A percentile compares a stretch with the other conserved stretches of the same genome.
Conservation (phyloP, 2,797 vertebrate genomes). For the Novumbra hubbsi region DNA sequence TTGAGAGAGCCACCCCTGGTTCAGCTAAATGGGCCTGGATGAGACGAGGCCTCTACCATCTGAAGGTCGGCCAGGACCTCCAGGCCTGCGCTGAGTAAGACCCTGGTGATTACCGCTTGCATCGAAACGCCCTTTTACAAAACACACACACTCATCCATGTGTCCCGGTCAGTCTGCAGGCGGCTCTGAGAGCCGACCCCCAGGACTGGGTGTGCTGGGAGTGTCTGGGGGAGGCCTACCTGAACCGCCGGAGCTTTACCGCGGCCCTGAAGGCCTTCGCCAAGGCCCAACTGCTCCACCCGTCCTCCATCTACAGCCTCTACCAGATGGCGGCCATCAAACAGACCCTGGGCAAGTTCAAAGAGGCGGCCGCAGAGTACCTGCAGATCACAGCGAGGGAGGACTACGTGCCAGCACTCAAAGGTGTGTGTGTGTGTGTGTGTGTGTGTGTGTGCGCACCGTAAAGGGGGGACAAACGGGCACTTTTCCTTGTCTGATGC, state of each 20-base stretch:
- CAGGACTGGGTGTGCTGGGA: conserved; percentile 96
- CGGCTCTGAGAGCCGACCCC: conserved; percentile 91
- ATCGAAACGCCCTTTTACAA: neutral
- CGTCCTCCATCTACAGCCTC: conserved; percentile 86
- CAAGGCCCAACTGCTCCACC: conserved; percentile 88
- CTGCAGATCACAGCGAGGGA: conserved; percentile 80
- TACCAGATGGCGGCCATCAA: conserved; percentile 92
- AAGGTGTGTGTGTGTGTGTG: conserved; percentile 74
- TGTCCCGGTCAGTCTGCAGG: conserved; percentile 82
- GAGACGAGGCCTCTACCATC: conserved; percentile 87
- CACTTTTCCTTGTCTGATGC: too few relatives aligned
- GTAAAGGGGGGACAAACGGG: too few relatives aligned
- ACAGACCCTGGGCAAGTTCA: conserved; percentile 89
- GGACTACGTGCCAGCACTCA: conserved; percentile 94
- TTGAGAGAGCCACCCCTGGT: conserved; percentile 83
- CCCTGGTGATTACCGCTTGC: neutral
- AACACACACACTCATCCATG: neutral
- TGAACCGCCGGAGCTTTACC: conserved; percentile 89
- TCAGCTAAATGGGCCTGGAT: conserved; percentile 98
- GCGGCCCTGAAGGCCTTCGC: conserved; percentile 92
- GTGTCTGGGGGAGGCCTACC: conserved; percentile 92
- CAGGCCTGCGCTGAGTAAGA: conserved; percentile 91
- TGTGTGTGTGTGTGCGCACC: too few relatives aligned
- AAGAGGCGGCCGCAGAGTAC: conserved; percentile 85
- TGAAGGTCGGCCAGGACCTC: conserved; percentile 84